Percentiles rank a stretch among this genome's conserved stretches.
Evolutionary conservation across 2,797 vertebrate genomes (phyloP).

Genomic region (Pitangus sulphuratus): DNA sequence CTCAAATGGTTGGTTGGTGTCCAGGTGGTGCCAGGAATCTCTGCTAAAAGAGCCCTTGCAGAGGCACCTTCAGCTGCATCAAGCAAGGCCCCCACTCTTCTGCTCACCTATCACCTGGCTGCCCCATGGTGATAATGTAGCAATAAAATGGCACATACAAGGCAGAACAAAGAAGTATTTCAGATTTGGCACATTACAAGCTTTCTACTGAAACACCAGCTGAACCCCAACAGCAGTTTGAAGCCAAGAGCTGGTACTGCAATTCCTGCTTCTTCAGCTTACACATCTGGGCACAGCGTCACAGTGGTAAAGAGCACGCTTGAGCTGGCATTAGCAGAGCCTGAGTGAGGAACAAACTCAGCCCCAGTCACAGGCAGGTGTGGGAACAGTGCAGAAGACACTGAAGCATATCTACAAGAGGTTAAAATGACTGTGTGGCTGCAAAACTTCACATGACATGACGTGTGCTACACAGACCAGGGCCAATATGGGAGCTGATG

Average conservation of each 20-base stretch:
- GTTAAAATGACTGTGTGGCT: neutral
- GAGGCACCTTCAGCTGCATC: neutral
- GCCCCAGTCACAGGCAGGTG: neutral
- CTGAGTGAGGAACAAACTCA: neutral
- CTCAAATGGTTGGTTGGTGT: too few species aligned
- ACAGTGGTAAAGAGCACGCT: neutral
- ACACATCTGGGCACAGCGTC: rapidly evolving
- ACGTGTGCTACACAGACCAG: neutral
- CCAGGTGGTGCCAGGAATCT: neutral
- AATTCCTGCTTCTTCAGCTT: neutral
- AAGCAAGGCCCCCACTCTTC: neutral
- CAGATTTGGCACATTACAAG: neutral
- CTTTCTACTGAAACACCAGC: neutral
- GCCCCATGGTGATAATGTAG: rapidly evolving
- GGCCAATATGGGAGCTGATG: neutral
- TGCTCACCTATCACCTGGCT: neutral
- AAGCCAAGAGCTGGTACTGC: neutral
- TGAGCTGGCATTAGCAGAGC: neutral
- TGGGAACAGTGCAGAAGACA: neutral
- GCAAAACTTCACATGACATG: rapidly evolving
- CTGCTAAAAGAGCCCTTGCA: neutral
- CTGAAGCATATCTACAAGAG: rapidly evolving
- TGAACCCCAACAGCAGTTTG: neutral
- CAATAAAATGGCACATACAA: neutral
- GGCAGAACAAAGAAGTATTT: neutral